Conservation (phyloP, 2,113 vertebrate genomes). For the Plecturocebus donacophilus region DNA sequence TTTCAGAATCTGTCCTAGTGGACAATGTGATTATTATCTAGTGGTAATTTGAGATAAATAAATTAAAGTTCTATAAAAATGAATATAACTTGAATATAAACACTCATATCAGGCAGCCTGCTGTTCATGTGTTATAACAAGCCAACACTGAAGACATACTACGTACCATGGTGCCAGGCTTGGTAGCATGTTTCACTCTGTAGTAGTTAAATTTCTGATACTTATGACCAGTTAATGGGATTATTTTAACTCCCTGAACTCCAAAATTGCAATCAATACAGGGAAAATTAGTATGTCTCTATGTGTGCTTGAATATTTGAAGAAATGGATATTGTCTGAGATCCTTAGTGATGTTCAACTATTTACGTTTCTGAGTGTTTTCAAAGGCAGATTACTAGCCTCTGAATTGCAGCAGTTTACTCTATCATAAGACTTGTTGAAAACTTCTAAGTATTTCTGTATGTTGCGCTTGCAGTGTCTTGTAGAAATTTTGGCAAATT, state of each 20-base stretch:
- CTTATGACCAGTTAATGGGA: conserved; percentile 35
- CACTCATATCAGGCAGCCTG: neutral
- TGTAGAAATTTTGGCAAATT: conserved; percentile 44
- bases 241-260: conserved; percentile 68
- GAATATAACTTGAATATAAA: conserved; percentile 41
- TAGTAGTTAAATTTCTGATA: neutral
- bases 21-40: conserved; percentile 4
- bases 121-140: neutral
- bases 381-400: neutral
- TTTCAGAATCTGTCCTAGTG: neutral
- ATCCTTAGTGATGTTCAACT: conserved; percentile 64
- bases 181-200: conserved; percentile 49
- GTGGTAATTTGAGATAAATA: conserved; percentile 24
- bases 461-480: neutral
- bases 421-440: conserved; percentile 10
- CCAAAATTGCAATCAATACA: conserved; percentile 32
- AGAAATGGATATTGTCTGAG: conserved; percentile 28
- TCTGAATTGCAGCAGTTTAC: conserved; percentile 22
- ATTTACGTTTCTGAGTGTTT: conserved; percentile 55
- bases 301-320: conserved; percentile 56
- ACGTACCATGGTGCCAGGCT: neutral
- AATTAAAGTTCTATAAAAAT: conserved; percentile 49
- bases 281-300: conserved; percentile 36
- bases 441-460: neutral
- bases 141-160: neutral